Percentiles rank a stretch among this genome's conserved stretches.
These are phyloP conservation scores for Leuciscus idus DNA, from an alignment of 2,113 vertebrate species.

Conservation along the genomic window DNA sequence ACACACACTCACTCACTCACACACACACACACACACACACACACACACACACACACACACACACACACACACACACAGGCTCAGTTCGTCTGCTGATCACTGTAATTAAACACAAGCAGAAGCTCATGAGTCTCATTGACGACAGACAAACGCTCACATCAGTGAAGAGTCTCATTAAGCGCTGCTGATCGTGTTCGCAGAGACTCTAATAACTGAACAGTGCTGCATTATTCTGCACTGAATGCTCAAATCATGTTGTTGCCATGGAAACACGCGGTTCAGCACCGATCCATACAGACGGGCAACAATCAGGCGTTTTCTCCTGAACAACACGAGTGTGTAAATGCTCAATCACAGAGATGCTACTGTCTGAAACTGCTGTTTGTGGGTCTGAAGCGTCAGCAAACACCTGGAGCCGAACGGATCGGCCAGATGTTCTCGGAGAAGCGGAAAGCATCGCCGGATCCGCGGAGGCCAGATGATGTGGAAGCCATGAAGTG, in stretches of 20 bases:
- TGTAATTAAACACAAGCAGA: neutral
- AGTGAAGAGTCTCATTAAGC: neutral
- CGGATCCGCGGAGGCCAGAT: neutral
- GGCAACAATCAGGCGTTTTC: slow-evolving; percentile 17
- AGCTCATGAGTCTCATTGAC: slow-evolving; percentile 1
- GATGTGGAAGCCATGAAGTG: slow-evolving; percentile 13
- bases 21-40: neutral
- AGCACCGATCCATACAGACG: neutral
- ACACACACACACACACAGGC: neutral
- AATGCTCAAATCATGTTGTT: slow-evolving; percentile 29
- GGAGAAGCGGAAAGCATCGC: neutral
- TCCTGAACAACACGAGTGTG: neutral
- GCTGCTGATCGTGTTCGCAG: neutral
- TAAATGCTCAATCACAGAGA: neutral
- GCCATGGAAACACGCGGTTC: slow-evolving; percentile 20
- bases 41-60: neutral
- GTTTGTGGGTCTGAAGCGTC: neutral
- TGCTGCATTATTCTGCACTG: neutral
- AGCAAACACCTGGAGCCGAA: neutral
- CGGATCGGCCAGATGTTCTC: neutral
- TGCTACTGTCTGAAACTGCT: neutral
- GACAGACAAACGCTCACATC: neutral
- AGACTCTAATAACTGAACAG: neutral
- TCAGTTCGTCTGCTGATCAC: neutral
- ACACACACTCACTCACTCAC: too few species aligned